phyloP scores from a whole-genome alignment of 1,140 invertebrate genomes.

The Bombyx mori region ASM3026992v2 NC_085123.1:6791501-6792000 shows the following conservation, averaged over 20 bases:
- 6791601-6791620: too few species aligned
- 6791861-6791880: slow-evolving; percentile 83
- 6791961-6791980: slow-evolving; percentile 39
- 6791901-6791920: slow-evolving; percentile 64
- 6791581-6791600: too few species aligned
- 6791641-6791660: too few species aligned
- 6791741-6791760: slow-evolving; percentile 89
- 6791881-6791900: slow-evolving; percentile 39
- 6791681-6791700: neutral
- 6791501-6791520: too few species aligned
- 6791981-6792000: slow-evolving; percentile 48
- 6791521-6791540: too few species aligned
- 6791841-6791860: slow-evolving; percentile 80
- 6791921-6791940: slow-evolving; percentile 51
- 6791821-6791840: slow-evolving; percentile 82
- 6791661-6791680: too few species aligned
- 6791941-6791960: slow-evolving; percentile 32
- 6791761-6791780: slow-evolving; percentile 88
- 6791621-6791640: too few species aligned
- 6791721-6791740: slow-evolving; percentile 85
- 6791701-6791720: neutral
- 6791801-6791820: slow-evolving; percentile 87
- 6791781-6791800: slow-evolving; percentile 91
- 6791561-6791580: too few species aligned
- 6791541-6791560: too few species aligned